phyloP scores from a whole-genome alignment of 2,888 invertebrate genomes.

The Campoletis raptor region DNA sequence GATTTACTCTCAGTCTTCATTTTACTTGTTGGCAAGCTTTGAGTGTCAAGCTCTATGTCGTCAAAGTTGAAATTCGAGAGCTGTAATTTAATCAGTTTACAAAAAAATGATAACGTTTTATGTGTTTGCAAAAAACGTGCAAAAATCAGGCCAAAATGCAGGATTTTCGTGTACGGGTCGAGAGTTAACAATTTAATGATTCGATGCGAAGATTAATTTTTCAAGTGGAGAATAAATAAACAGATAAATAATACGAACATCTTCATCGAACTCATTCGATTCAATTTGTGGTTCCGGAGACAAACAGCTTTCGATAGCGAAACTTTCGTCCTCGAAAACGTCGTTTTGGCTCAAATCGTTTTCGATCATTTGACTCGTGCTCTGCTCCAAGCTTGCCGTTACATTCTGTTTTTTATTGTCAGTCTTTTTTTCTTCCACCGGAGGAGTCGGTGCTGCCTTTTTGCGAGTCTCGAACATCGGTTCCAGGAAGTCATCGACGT shows the following conservation, averaged over 20 bases:
- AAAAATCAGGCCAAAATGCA: not conserved
- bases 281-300: conserved; percentile 38
- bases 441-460: not conserved
- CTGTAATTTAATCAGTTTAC: conserved; percentile 22
- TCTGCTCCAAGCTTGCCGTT: conserved; percentile 22
- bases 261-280: conserved; percentile 42
- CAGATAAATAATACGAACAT: conserved; percentile 51
- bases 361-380: conserved; percentile 70
- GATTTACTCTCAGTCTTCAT: conserved; percentile 26
- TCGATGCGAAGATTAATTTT: not conserved
- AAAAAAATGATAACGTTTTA: not conserved
- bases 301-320: conserved; percentile 17
- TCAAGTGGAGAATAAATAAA: not conserved
- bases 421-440: conserved; percentile 16
- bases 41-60: conserved; percentile 64
- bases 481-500: conserved; percentile 62
- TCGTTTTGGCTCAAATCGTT: conserved; percentile 52
- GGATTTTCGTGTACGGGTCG: not conserved
- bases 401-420: not conserved
- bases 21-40: conserved; percentile 32
- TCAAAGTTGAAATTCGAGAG: conserved; percentile 73
- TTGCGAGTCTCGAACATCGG: conserved; percentile 61
- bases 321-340: not conserved
- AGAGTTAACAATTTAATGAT: not conserved
- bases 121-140: not conserved